Percentiles rank a stretch among this genome's conserved stretches.
These are phyloP conservation scores for Microcebus lehilahytsara DNA, from an alignment of 2,113 vertebrate species.

Conservation along the genomic window DNA sequence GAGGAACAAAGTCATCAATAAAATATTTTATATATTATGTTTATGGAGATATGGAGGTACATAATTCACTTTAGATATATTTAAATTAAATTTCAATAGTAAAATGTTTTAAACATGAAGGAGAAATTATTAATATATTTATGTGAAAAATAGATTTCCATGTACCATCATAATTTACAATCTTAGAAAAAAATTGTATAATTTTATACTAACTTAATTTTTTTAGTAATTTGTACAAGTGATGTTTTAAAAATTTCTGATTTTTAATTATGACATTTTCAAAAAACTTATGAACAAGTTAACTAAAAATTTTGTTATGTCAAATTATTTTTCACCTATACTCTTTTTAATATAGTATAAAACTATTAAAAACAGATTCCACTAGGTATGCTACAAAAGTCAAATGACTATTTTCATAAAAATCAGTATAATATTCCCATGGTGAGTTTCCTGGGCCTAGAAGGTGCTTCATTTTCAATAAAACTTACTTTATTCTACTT, in stretches of 20 bases:
- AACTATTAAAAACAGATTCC: background rate
- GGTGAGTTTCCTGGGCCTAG: background rate
- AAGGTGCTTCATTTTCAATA: background rate
- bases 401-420: background rate
- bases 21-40: background rate
- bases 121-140: background rate
- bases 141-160: background rate
- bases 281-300: background rate
- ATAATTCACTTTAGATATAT: background rate
- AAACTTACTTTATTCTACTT: background rate
- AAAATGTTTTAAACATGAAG: background rate
- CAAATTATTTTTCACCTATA: background rate
- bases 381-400: background rate
- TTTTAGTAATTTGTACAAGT: background rate
- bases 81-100: background rate
- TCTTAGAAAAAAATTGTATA: background rate
- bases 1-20: background rate
- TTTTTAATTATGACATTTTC: background rate
- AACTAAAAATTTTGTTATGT: background rate
- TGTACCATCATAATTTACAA: background rate
- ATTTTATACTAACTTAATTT: background rate
- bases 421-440: background rate
- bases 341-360: background rate
- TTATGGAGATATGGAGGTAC: background rate
- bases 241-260: background rate